These are phyloP conservation scores for Myotis daubentonii DNA, from an alignment of 2,797 vertebrate species.

Conservation along the genomic window DNA sequence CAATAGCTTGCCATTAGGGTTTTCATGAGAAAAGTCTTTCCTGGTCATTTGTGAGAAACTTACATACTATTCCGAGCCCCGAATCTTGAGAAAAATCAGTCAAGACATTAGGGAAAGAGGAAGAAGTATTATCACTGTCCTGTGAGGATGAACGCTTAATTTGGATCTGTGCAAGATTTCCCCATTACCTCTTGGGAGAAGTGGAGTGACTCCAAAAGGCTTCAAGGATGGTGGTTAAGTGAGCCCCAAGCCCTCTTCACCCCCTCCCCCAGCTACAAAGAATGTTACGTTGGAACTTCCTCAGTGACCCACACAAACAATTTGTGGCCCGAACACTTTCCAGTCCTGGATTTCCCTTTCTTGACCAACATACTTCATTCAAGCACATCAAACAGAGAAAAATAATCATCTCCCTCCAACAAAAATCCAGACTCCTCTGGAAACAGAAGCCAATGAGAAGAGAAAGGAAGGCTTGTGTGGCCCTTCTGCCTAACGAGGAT, in stretches of 20 bases:
- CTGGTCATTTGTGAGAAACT: not conserved
- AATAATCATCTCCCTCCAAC: not conserved
- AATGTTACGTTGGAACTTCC: not conserved
- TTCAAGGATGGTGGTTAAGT: not conserved
- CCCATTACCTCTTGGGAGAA: not conserved
- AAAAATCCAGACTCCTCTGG: constrained; percentile 8
- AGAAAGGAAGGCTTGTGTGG: not conserved
- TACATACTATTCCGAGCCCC: not conserved
- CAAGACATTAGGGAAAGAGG: not conserved
- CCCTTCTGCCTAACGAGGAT: constrained; percentile 1
- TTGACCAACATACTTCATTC: constrained; percentile 11
- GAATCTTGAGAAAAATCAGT: not conserved
- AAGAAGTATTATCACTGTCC: not conserved
- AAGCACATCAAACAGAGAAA: not conserved
- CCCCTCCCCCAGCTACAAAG: not conserved
- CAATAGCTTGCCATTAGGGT: not conserved
- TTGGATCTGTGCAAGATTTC: not conserved
- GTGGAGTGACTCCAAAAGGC: not conserved
- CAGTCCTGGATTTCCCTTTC: not conserved
- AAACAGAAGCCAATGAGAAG: constrained; percentile 4
- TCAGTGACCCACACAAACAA: not conserved
- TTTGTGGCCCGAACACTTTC: not conserved
- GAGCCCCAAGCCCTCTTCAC: not conserved
- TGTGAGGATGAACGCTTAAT: not conserved
- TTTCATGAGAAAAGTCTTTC: not conserved